These are phyloP conservation scores for Stictonetta naevosa DNA, from an alignment of 2,113 vertebrate species.

Conservation along the genomic window DNA sequence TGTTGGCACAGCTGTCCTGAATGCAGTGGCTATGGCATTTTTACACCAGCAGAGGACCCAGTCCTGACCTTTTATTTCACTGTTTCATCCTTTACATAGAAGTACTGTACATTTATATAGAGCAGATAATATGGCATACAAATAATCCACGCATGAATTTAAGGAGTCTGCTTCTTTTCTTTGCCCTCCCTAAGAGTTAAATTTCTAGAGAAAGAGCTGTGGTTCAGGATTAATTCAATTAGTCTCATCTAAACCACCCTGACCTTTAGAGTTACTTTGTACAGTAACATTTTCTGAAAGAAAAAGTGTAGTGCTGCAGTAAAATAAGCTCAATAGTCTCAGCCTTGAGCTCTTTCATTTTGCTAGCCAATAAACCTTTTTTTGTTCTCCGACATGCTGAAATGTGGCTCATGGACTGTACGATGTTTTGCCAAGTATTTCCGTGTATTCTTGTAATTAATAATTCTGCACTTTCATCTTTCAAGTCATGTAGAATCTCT, in stretches of 20 bases:
- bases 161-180: not conserved
- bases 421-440: not conserved
- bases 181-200: not conserved
- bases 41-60: not conserved
- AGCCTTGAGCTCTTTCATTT: conserved; percentile 15
- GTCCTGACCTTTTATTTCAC: not conserved
- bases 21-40: not conserved
- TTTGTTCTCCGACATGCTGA: not conserved
- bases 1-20: not conserved
- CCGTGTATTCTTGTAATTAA: not conserved
- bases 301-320: not conserved
- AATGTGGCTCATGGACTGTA: not conserved
- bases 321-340: conserved; percentile 14
- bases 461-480: not conserved
- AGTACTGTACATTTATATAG: not conserved
- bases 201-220: not conserved
- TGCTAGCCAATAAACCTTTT: not conserved
- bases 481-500: not conserved
- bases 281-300: not conserved
- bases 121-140: not conserved
- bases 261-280: conserved; percentile 31
- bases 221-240: conserved; percentile 17
- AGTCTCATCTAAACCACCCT: conserved; percentile 4
- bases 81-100: not conserved
- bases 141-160: not conserved